Base-by-base conservation (phyloP, 1,140 invertebrate species). In the Heliconius himera region DNA sequence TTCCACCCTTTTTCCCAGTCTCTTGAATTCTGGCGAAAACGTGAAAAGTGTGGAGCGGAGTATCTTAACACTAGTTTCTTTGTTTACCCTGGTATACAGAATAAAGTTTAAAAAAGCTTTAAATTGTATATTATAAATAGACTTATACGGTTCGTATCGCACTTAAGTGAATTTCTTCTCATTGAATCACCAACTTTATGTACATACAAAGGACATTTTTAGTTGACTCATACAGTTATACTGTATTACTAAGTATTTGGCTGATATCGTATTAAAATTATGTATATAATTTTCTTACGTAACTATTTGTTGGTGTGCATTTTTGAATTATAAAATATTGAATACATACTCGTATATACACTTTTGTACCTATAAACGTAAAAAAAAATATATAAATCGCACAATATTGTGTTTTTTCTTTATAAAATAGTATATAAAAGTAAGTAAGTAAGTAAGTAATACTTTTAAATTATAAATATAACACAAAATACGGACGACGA, bases 101-200 rank as follows among this genome's bases (percentile, higher is more conserved):
- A 20, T 20, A 18, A 20, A n/a, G 51, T 8, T 54, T n/a, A 20
- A 20, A 6, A n/a, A 54, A 54, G 20, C 51, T 54, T n/a, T 54
- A n/a, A 46, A 3, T 46, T 16, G 41, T 46, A 54, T 20, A 54
- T 1, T 54, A n/a, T 54, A 54, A 18, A n/a, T 54, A 54, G 8
- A n/a, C 16, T 54, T 8, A 5, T 54, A n/a, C 41, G 41, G 16
- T 4, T 46, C 2, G 20, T 54, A 2, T 6, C 6, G 51, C 0
- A 22, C 54, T 56, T 56, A 60, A 66, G 22, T 26, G 22, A 29
- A 66, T 66, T 26, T 29, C 26, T 66, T 29, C n/a, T 66, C 60
- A 66, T 66, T 66, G 60, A 66, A 66, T 66, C 60, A 66, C 60
- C 60, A 26, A 13, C 60, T 26, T 29, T 66, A 29, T 56, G n/a